These are phyloP conservation scores for Tetragonisca angustula DNA, from an alignment of 2,888 invertebrate species.

Conservation along the genomic window DNA sequence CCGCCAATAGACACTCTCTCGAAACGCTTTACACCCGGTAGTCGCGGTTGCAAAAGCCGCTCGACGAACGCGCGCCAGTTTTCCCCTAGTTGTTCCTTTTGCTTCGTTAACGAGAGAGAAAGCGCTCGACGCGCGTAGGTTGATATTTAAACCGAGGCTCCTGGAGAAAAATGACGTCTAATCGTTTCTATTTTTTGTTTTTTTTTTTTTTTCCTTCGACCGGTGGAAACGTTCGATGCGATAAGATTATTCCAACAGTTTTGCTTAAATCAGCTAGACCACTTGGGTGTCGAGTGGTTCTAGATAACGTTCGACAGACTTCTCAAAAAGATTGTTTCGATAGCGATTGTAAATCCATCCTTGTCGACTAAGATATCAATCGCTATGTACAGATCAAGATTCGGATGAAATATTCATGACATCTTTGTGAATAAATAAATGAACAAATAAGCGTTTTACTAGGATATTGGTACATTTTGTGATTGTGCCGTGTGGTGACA, in stretches of 20 bases:
- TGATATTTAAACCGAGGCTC: neutral
- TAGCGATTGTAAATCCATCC: neutral
- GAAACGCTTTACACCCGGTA: constrained; percentile 47
- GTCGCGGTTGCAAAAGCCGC: constrained; percentile 30
- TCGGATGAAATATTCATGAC: no score
- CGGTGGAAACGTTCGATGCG: neutral
- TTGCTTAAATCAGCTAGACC: constrained; percentile 15
- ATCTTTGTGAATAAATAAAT: no score
- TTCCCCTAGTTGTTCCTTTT: neutral
- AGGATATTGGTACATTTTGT: no score
- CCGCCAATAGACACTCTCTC: constrained; percentile 45
- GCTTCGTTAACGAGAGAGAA: constrained; percentile 16
- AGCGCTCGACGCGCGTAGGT: neutral
- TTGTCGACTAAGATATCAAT: neutral
- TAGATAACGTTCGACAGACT: neutral
- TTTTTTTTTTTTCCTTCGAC: no score
- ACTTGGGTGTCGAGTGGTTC: neutral
- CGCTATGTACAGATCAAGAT: no score
- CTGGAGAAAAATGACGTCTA: constrained; percentile 12
- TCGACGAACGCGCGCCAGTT: neutral
- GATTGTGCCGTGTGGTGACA: no score
- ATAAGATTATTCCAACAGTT: neutral
- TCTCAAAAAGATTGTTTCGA: neutral
- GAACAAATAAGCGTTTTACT: neutral
- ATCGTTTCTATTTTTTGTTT: neutral